Conservation (phyloP, 2,797 vertebrate species). For the Cossypha polioptera region DNA sequence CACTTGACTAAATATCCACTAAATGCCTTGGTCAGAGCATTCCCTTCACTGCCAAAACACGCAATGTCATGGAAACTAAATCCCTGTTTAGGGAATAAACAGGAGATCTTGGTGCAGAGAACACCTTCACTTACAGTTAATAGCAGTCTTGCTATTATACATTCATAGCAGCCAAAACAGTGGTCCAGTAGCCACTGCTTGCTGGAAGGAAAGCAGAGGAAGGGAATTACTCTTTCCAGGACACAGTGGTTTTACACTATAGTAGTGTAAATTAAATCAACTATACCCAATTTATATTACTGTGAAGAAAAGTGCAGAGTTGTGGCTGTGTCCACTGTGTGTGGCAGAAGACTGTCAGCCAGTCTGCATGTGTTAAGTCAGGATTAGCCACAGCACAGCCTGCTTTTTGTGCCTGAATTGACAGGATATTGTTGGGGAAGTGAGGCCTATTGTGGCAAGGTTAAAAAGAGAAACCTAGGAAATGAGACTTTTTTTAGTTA, state of each 20-base stretch:
- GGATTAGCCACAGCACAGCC: background rate
- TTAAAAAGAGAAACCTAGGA: slow-evolving; percentile 38
- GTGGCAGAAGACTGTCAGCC: background rate
- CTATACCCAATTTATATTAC: background rate
- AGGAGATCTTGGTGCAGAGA: background rate
- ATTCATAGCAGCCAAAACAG: background rate
- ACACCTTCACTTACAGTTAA: slow-evolving; percentile 4
- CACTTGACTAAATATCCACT: background rate
- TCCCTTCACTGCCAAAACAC: slow-evolving; percentile 28
- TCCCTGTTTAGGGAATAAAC: background rate
- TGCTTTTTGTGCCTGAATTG: background rate
- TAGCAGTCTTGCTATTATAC: background rate
- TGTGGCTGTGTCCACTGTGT: background rate
- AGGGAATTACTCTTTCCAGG: background rate
- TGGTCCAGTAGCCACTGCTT: background rate
- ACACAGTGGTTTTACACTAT: background rate
- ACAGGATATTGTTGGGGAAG: slow-evolving; percentile 13
- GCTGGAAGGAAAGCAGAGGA: background rate
- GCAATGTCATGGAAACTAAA: slow-evolving; percentile 27
- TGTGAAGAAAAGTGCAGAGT: background rate
- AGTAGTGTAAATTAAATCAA: background rate
- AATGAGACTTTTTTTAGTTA: background rate
- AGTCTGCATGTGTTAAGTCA: background rate
- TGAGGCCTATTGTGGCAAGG: background rate
- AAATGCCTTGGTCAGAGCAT: background rate